Percentiles rank a stretch among this genome's conserved stretches.
phyloP scores from a whole-genome alignment of 2,113 vertebrate genomes.

The Grallaria varia region DNA sequence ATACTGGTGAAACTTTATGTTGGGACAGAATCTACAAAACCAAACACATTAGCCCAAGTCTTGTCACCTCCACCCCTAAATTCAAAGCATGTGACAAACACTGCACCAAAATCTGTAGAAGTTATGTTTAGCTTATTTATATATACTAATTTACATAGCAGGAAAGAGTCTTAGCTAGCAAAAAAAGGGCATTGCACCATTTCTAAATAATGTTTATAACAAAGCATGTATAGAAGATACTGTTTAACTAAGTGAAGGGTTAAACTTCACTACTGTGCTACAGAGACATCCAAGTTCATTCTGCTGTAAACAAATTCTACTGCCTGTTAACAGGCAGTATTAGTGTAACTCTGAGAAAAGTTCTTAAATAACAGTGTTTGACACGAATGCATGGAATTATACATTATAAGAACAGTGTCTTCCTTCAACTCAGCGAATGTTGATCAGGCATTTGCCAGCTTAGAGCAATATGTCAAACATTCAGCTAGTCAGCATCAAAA shows the following conservation, averaged over 20 bases:
- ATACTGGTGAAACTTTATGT: conserved; percentile 18
- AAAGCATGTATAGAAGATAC: conserved; percentile 16
- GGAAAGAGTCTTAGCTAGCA: not conserved
- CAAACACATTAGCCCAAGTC: conserved; percentile 2
- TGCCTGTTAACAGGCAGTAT: conserved; percentile 23
- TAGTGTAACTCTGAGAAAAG: conserved; percentile 4
- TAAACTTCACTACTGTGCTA: not conserved
- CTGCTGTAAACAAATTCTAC: conserved; percentile 34
- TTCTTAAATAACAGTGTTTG: conserved; percentile 7
- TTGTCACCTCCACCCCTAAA: conserved; percentile 51
- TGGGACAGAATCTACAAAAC: conserved; percentile 26
- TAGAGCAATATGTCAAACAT: not conserved
- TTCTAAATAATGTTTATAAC: not conserved
- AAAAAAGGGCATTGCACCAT: not conserved
- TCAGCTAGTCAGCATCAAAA: not conserved
- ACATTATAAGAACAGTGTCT: not conserved
- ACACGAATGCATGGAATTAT: not conserved
- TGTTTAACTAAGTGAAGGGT: conserved; percentile 16
- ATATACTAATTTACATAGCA: not conserved
- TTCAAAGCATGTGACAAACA: conserved; percentile 60
- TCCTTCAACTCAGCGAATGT: not conserved
- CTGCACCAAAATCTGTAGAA: conserved; percentile 15
- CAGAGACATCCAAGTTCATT: conserved; percentile 15
- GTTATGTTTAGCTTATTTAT: conserved; percentile 23
- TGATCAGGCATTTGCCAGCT: not conserved